Evolutionary conservation across 2,797 vertebrate genomes (phyloP).

Genomic region (Anguilla pacifica): DNA sequence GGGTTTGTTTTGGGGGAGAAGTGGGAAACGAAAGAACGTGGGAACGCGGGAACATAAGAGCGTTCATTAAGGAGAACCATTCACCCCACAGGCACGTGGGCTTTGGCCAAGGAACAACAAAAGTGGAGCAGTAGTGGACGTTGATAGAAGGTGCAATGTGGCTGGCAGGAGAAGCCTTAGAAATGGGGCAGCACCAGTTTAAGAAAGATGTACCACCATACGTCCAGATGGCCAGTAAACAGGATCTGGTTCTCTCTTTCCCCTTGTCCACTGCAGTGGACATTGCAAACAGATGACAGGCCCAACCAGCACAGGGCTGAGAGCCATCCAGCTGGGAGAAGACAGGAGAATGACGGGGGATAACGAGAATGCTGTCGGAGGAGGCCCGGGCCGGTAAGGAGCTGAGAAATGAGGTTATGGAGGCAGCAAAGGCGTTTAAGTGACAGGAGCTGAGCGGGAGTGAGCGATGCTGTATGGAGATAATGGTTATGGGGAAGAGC

Average conservation of each 20-base stretch:
- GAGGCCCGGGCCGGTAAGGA: conserved; percentile 22
- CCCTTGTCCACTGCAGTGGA: not conserved
- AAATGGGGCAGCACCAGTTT: no score
- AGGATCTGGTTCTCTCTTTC: not conserved
- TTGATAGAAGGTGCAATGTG: conserved; percentile 39
- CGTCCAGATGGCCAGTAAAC: not conserved
- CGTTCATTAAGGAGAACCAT: not conserved
- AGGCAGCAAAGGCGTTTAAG: conserved; percentile 46
- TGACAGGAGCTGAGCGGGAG: conserved; percentile 45
- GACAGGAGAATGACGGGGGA: not conserved
- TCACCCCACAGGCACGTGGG: not conserved
- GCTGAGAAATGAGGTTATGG: conserved; percentile 51
- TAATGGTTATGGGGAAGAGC: conserved; percentile 47
- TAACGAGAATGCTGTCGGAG: no score
- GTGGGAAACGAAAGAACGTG: conserved; percentile 26
- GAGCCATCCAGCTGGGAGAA: not conserved
- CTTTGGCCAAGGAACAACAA: not conserved
- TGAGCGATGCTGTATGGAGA: conserved; percentile 50
- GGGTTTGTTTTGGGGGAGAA: conserved; percentile 28
- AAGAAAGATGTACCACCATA: not conserved
- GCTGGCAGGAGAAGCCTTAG: not conserved
- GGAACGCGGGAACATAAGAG: conserved; percentile 36
- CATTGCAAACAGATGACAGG: not conserved
- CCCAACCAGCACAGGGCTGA: not conserved
- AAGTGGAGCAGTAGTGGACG: conserved; percentile 34